A percentile compares a stretch with the other conserved stretches of the same genome.
phyloP scores from a whole-genome alignment of 2,888 invertebrate genomes.

The Hyles lineata region DNA sequence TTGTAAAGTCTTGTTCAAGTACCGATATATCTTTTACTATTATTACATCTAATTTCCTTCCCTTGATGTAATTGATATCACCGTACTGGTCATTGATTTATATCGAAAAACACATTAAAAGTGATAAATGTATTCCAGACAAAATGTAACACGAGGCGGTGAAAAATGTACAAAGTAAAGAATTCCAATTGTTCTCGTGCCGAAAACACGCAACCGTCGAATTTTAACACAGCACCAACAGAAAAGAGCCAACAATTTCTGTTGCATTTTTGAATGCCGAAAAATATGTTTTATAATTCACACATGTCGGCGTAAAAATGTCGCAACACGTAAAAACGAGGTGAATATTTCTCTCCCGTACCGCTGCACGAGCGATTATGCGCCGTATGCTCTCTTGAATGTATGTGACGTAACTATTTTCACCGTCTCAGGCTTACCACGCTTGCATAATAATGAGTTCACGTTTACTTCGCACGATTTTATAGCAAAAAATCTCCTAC shows the following conservation, averaged over 20 bases:
- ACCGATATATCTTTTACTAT: too few species aligned
- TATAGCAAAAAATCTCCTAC: slow-evolving; percentile 46
- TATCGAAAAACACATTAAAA: too few species aligned
- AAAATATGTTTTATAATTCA: slow-evolving; percentile 18
- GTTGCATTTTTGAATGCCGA: slow-evolving; percentile 13
- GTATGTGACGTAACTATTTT: slow-evolving; percentile 61
- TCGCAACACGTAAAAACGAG: slow-evolving; percentile 37
- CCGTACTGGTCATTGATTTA: too few species aligned
- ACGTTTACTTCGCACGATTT: slow-evolving; percentile 59
- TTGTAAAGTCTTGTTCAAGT: too few species aligned
- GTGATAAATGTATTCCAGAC: too few species aligned
- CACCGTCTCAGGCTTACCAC: slow-evolving; percentile 52
- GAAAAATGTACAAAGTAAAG: neutral
- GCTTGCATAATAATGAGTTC: slow-evolving; percentile 60
- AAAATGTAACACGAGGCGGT: neutral
- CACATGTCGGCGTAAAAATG: slow-evolving; percentile 22
- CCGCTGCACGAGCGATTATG: slow-evolving; percentile 40
- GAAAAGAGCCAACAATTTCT: neutral
- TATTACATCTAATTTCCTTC: too few species aligned
- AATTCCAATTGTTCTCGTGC: neutral
- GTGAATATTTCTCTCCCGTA: slow-evolving; percentile 44
- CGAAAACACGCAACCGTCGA: neutral
- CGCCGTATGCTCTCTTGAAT: slow-evolving; percentile 52
- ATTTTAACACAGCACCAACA: slow-evolving; percentile 3
- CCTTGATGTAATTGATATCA: too few species aligned